phyloP scores from a whole-genome alignment of 30 jellyfish, hydroid and myxozoan genomes.

The Aurelia aurita complex sp. Pacific region DNA sequence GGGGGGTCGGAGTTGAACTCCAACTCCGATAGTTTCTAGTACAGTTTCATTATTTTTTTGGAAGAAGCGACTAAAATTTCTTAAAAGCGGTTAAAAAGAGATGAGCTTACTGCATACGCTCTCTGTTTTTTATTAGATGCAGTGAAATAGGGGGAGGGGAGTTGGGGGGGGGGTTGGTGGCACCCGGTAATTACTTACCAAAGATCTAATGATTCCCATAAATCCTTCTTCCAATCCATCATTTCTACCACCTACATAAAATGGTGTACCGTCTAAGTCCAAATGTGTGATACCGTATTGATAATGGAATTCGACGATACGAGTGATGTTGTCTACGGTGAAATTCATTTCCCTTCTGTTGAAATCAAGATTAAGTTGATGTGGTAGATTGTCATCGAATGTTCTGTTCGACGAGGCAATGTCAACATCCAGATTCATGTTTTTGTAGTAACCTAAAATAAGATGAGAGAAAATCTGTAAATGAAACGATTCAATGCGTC shows the following conservation, averaged over 20 bases:
- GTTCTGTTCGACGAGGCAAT: slow-evolving; percentile 62
- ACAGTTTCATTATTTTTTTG: no score
- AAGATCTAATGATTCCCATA: slow-evolving; percentile 88
- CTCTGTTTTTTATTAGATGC: no score
- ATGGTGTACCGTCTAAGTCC: slow-evolving; percentile 91
- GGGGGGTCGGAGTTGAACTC: no score
- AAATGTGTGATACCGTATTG: slow-evolving; percentile 95
- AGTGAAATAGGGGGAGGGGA: no score
- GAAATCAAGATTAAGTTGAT: slow-evolving; percentile 67
- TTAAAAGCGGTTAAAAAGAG: no score
- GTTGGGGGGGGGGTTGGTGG: no score
- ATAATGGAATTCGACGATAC: slow-evolving; percentile 81
- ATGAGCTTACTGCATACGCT: no score
- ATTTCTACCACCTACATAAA: slow-evolving; percentile 90
- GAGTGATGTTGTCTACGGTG: slow-evolving; percentile 86
- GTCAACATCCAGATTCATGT: slow-evolving; percentile 86
- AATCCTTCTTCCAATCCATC: slow-evolving; percentile 85
- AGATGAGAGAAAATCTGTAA: neutral
- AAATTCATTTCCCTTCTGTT: slow-evolving; percentile 87
- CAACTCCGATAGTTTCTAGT: no score
- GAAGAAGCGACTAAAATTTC: no score
- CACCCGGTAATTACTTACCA: slow-evolving; percentile 37
- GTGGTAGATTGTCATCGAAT: slow-evolving; percentile 92
- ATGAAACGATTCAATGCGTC: no score
- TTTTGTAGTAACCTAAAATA: slow-evolving; percentile 59